Conservation (phyloP, 2,113 vertebrate genomes). For the Oceanodroma tethys region DNA sequence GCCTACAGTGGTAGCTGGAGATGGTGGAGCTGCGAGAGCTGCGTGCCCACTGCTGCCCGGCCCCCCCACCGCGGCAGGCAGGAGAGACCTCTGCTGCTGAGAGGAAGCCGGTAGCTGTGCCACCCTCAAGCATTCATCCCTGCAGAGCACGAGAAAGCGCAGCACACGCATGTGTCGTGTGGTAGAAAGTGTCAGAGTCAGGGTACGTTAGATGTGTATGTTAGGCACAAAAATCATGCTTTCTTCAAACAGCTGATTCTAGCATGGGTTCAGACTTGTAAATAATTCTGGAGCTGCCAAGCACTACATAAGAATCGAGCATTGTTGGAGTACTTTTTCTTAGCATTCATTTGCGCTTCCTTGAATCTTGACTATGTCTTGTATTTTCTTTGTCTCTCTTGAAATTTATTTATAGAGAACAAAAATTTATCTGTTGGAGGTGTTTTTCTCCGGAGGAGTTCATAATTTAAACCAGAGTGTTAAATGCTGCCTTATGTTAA, state of each 20-base stretch:
- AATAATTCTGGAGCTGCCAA: background rate
- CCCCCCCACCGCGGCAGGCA: too few relatives aligned
- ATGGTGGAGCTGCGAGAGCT: background rate
- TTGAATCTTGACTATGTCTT: background rate
- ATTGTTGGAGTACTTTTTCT: background rate
- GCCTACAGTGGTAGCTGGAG: background rate
- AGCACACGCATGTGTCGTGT: rapidly evolving
- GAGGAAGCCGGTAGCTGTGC: background rate
- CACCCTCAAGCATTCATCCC: background rate
- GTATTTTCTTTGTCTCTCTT: background rate
- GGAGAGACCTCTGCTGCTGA: background rate
- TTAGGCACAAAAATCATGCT: background rate
- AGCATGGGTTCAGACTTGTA: background rate
- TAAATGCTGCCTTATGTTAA: background rate
- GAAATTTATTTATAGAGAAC: background rate
- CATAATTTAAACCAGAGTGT: background rate
- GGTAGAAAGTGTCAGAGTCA: background rate
- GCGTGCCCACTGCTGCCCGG: rapidly evolving
- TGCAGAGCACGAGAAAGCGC: background rate
- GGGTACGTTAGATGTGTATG: rapidly evolving
- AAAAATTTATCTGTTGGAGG: background rate
- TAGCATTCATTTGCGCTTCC: background rate
- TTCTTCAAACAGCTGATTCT: background rate
- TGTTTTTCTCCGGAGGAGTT: background rate
- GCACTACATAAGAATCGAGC: background rate